phyloP scores from a whole-genome alignment of 1,140 invertebrate species.

The Chelonus insularis region DNA sequence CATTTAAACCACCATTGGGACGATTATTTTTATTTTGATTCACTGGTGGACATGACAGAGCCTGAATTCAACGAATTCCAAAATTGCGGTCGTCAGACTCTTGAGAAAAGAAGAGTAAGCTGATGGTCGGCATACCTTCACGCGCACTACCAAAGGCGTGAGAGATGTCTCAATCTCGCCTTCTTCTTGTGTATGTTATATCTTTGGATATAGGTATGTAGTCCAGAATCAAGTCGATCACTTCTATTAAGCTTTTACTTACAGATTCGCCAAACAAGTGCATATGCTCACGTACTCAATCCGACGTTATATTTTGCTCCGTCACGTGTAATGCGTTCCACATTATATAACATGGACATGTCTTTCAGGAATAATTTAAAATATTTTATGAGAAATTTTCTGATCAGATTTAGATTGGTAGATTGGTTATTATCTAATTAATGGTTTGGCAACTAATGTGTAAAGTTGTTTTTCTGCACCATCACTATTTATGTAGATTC shows the following conservation, averaged over 20 bases:
- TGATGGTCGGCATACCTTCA: slow-evolving; percentile 40
- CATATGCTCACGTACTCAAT: slow-evolving; percentile 20
- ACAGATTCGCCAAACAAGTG: slow-evolving; percentile 10
- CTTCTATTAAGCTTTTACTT: background rate
- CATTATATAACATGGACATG: slow-evolving; percentile 5
- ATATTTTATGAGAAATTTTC: background rate
- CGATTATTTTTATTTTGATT: too few relatives aligned
- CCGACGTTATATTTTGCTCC: slow-evolving; percentile 7
- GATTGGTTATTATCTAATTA: too few relatives aligned
- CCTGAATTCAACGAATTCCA: slow-evolving; percentile 13
- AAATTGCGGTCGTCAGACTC: slow-evolving; percentile 3
- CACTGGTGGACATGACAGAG: too few relatives aligned
- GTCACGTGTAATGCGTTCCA: slow-evolving; percentile 11
- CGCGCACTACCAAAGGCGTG: slow-evolving; percentile 39
- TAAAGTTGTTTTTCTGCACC: too few relatives aligned
- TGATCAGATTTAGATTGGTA: too few relatives aligned
- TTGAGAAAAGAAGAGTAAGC: background rate
- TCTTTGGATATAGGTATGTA: background rate
- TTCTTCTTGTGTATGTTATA: slow-evolving; percentile 20
- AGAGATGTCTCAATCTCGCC: slow-evolving; percentile 44
- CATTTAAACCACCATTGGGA: too few relatives aligned
- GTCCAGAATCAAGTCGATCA: background rate
- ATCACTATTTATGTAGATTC: too few relatives aligned
- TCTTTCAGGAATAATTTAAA: background rate
- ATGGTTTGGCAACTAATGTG: too few relatives aligned